phyloP scores from a whole-genome alignment of 1,140 invertebrate genomes.

The Panagrolaimus sp. region DNA sequence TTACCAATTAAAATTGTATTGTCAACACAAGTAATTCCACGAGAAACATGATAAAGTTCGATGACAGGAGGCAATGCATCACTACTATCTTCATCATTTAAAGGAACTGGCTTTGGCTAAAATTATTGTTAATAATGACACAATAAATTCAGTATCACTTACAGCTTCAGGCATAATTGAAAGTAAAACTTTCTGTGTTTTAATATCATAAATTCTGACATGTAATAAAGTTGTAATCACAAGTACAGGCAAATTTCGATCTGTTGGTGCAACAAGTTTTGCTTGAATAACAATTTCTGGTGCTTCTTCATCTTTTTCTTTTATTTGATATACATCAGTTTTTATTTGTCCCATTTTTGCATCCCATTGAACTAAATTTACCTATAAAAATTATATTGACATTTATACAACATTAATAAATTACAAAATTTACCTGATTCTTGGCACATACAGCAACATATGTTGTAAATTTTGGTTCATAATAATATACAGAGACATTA shows the following conservation, averaged over 20 bases:
- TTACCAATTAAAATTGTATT: not conserved
- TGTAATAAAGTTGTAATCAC: not conserved
- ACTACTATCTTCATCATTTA: not conserved
- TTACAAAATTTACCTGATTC: not conserved
- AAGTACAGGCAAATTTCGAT: not conserved
- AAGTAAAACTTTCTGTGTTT: not conserved
- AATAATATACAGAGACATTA: slow-evolving; percentile 11
- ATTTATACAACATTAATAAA: not conserved
- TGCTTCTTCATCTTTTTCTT: slow-evolving; percentile 1
- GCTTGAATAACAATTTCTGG: not conserved
- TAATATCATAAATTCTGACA: not conserved
- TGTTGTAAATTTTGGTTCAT: not conserved
- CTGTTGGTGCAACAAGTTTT: slow-evolving; percentile 1
- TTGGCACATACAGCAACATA: not conserved
- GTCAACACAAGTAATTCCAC: slow-evolving; percentile 5
- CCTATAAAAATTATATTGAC: slow-evolving; percentile 4
- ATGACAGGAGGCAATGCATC: not conserved
- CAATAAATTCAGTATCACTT: not conserved
- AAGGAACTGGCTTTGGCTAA: not conserved
- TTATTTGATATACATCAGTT: not conserved
- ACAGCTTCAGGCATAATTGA: not conserved
- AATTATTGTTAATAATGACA: not conserved
- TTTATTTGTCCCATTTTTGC: not conserved
- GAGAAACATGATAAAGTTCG: not conserved
- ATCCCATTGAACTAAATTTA: not conserved